phyloP scores from a whole-genome alignment of 2,113 vertebrate genomes.

The Pungitius pungitius region DNA sequence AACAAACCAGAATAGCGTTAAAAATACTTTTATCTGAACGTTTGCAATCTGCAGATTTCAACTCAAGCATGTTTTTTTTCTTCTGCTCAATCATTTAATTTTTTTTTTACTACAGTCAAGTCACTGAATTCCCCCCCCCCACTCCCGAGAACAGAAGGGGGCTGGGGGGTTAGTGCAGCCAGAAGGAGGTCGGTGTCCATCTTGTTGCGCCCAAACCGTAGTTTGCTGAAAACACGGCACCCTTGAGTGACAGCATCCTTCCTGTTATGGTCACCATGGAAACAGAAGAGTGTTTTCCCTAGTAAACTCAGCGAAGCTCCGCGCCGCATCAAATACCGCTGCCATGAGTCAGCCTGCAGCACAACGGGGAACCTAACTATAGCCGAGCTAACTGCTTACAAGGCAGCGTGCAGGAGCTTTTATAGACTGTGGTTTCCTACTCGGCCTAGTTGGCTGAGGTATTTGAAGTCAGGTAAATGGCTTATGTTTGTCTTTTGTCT shows the following conservation, averaged over 20 bases:
- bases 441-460: conserved; percentile 54
- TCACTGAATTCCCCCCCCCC: neutral
- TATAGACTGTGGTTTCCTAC: conserved; percentile 68
- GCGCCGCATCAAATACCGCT: conserved; percentile 71
- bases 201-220: conserved; percentile 19
- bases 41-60: neutral
- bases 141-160: neutral
- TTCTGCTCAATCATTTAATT: neutral
- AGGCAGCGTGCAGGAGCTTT: conserved; percentile 61
- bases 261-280: conserved; percentile 71
- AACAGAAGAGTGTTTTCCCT: conserved; percentile 68
- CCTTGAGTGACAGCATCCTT: conserved; percentile 67
- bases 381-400: conserved; percentile 71
- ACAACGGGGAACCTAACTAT: conserved; percentile 70
- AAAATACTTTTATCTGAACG: neutral
- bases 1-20: neutral
- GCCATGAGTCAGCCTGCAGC: conserved; percentile 71
- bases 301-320: conserved; percentile 59
- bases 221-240: conserved; percentile 35
- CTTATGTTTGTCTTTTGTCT: conserved; percentile 43
- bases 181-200: conserved; percentile 31
- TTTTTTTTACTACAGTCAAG: neutral
- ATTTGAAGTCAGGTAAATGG: conserved; percentile 52
- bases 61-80: neutral
- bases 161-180: neutral